Evolutionary conservation across 2,113 vertebrate species (phyloP), one percentile per base, ranked within the genome.

Genomic region (Ictalurus furcatus): DNA sequence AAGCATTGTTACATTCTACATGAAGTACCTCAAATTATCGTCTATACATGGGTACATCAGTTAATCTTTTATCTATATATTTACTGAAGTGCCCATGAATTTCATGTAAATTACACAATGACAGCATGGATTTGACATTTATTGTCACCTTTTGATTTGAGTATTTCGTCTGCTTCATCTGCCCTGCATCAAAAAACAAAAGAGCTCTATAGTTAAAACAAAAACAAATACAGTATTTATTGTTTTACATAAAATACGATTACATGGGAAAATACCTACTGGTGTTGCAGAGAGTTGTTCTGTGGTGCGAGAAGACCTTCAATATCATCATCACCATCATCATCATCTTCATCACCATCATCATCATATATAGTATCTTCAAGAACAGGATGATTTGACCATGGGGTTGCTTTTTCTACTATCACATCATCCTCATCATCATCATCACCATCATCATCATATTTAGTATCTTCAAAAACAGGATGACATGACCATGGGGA

Each of bases 221-320:
- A 69, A 85, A 48, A 52, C 14, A 9, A 61, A 44, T 56, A 84
- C 30, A 44, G 30, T 34, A 63, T 40, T 28, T 59, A 69, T 1
- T 84, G 5, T 21, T 52, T 3, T 23, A 28, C 21, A 73, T 61
- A 85, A 69, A 30, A 21, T 58, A n/a, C 3, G 12, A n/a, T 67
- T 21, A 80, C 25, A 67, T 25, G 2, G 30, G 76, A 40, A 2
- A 80, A 25, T 8, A 93, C 93, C 93, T 76, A 96, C 95, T 88
- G 63, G 59, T 85, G 89, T 73, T 84, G 87, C 69, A 84, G 67
- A 59, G 88, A 52, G 78, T 88, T 85, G 37, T 86, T 76, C 84
- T 87, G 92, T 90, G 95, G 95, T 6, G 94, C 94, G 0, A 96
- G 94, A 86, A 95, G 94, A 79, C 56, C 81, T 89, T 96, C 95